Base-by-base conservation (phyloP, 2,888 invertebrate genomes). In the Ellobium chinense region DNA sequence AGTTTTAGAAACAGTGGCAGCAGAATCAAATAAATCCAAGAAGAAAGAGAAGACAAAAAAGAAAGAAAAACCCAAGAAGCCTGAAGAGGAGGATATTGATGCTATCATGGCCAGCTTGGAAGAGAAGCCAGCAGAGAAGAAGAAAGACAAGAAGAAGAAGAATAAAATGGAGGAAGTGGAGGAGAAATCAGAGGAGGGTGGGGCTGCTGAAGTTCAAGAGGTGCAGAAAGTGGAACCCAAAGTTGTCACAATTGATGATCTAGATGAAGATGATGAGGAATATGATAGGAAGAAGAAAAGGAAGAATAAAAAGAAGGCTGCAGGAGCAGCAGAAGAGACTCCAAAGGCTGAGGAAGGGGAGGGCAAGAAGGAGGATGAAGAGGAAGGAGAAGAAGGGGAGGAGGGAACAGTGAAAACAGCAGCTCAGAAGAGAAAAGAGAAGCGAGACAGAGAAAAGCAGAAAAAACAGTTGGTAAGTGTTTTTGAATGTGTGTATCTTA, bases 361-460 rank as follows among this genome's bases (percentile, higher is more conserved):
- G 74, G 86, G 84, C n/a, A 88, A 82, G 58, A 85, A 82, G 24
- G 84, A 70, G 14, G 76, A 58, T n/a, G 80, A 56, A 2, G 81
- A 72, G 39, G 82, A 82, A 31, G 89, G 87, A 34, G 90, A 88
- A 91, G 97, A 97, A 87, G 98, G 98, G 91, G 95, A 95, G 85
- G 94, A 96, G 60, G 94, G 94, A 24, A 95, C 94, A 81, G 95
- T 91, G 94, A 92, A 89, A 89, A 89, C 86, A 84, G 91, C 88
- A 21, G 91, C 87, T 66, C 89, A 88, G 87, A 91, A 88, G 88
- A 91, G 88, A 85, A 93, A 90, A 87, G 88, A 96, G 54, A 97
- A 96, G 91, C 93, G 87, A 87, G 89, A 89, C n/a, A 63, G 87
- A 75, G 88, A 88, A 66, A 86, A 85, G 54, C 84, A 83, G 73